Evolutionary conservation across 53 echinoderm and acorn worm genomes (phyloP).

Genomic region (Actinopyga echinites): DNA sequence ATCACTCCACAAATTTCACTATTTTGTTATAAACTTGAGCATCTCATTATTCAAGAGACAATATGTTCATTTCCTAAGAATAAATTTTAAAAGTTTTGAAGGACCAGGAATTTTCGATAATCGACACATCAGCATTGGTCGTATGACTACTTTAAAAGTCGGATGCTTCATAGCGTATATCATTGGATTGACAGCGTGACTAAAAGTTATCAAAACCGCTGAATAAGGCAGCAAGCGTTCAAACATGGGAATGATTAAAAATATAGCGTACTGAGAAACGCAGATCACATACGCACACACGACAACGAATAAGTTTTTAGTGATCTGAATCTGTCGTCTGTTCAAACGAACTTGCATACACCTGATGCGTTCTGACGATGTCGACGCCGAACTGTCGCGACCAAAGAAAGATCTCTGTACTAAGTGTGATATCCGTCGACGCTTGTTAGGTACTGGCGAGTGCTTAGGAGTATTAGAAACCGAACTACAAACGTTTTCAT

Average conservation of each 20-base stretch:
- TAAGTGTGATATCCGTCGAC: conserved; percentile 7
- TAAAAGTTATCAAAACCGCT: conserved; percentile 43
- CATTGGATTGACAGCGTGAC: conserved; percentile 54
- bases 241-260: not conserved
- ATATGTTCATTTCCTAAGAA: conserved; percentile 5
- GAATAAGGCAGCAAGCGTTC: conserved; percentile 24
- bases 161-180: conserved; percentile 67
- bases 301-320: conserved; percentile 33
- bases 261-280: conserved; percentile 32
- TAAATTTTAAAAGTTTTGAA: conserved; percentile 23
- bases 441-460: not conserved
- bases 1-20: no score
- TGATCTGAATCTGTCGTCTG: conserved; percentile 50
- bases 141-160: conserved; percentile 53
- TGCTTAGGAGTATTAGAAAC: not conserved
- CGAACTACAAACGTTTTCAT: no score
- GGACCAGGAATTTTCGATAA: conserved; percentile 50
- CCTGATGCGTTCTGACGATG: conserved; percentile 11
- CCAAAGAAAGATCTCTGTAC: conserved; percentile 29
- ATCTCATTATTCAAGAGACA: no score
- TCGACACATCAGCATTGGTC: conserved; percentile 49
- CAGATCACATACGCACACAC: conserved; percentile 38
- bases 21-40: no score
- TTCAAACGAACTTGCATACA: conserved; percentile 35
- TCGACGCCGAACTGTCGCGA: conserved; percentile 17